Evolutionary conservation across 2,797 vertebrate species (phyloP), one percentile per base, ranked within the genome.

Genomic region (Helarctos malayanus): DNA sequence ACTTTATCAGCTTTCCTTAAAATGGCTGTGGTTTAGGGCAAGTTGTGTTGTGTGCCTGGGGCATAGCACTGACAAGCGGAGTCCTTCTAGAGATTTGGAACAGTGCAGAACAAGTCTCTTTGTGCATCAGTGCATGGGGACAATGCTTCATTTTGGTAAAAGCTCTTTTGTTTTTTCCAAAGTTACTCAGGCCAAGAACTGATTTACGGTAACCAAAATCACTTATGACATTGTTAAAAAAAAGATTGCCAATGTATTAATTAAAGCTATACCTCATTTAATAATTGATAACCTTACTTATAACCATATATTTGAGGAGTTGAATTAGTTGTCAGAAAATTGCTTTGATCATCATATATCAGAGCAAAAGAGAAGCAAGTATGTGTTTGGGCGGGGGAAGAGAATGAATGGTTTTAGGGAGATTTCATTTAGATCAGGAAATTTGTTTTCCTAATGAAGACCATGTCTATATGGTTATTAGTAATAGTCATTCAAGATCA

Each of bases 371-470:
- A 92, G 71, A 97, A 89, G 68, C 32, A 63, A 57, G 38, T 54
- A 4, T 35, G 13, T 35, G 65, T n/a, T 7, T 9, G 10, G 25
- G 57, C 2, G 9, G 8, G 14, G 15, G 14, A 32, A 47, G 73
- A 89, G 56, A 96, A 91, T 96, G 47, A 90, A 95, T 86, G 56
- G 65, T 85, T 97, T 97, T 92, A 90, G 87, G 89, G 88, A 97
- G 95, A 97, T 96, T 97, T 97, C 94, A 97, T 97, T 97, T 95
- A 92, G 94, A 97, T 96, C 79, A 95, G 86, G 95, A 97, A 96
- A 97, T 97, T 75, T 94, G 79, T 95, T 97, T 97, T 96, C 91
- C 95, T 97, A 95, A 96, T 95, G 91, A 94, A 96, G 73, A 32
- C 59, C 45, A 75, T 49, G 45, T 97, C 89, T 85, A 32, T 94